Percentiles rank a stretch among this genome's conserved stretches.
These are phyloP conservation scores for Drosophila tristis DNA, from an alignment of 1,140 invertebrate genomes.

Conservation along the genomic window DNA sequence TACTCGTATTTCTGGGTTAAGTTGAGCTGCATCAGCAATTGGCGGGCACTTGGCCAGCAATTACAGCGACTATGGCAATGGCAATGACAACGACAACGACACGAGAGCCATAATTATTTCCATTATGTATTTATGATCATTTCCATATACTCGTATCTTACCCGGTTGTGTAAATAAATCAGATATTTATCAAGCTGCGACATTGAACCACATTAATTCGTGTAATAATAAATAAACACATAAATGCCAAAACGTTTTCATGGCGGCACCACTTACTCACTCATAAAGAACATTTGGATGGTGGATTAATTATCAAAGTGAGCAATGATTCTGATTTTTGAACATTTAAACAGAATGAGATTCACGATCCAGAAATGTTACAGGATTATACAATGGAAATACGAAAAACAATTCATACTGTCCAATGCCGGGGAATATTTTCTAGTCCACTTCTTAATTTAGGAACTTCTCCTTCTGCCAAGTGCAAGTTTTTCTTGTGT, in stretches of 20 bases:
- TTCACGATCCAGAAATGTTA: no score
- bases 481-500: not conserved
- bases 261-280: constrained; percentile 11
- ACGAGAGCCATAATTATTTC: constrained; percentile 60
- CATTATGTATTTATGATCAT: constrained; percentile 41
- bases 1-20: constrained; percentile 64
- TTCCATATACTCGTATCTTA: constrained; percentile 35
- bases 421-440: no score
- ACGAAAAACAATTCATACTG: no score
- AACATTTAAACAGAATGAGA: no score
- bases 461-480: no score
- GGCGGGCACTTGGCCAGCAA: constrained; percentile 52
- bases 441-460: no score
- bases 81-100: constrained; percentile 35
- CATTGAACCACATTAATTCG: constrained; percentile 43
- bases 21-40: constrained; percentile 47
- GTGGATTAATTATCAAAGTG: no score
- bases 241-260: constrained; percentile 28
- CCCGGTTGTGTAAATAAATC: constrained; percentile 53
- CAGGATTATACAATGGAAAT: no score
- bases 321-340: no score
- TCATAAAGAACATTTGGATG: not conserved
- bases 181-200: constrained; percentile 31
- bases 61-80: constrained; percentile 43
- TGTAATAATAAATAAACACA: constrained; percentile 30